A percentile compares a stretch with the other conserved stretches of the same genome.
These are phyloP conservation scores for Ceyx cyanopectus DNA, from an alignment of 2,113 vertebrate genomes.

Conservation along the genomic window DNA sequence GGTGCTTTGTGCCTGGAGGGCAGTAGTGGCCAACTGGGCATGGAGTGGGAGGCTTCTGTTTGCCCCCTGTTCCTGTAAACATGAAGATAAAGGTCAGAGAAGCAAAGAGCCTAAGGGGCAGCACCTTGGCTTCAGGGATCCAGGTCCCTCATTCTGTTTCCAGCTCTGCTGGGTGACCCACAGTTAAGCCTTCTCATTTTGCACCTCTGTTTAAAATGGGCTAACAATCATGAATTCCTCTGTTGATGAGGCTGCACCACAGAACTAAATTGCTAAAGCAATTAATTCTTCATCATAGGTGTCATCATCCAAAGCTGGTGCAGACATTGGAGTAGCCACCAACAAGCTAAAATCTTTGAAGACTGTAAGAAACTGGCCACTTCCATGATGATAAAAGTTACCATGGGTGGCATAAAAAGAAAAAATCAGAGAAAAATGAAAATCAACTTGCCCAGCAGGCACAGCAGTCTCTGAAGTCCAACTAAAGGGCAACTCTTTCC, in stretches of 20 bases:
- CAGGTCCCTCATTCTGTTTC: accelerated
- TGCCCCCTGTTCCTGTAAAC: constrained; percentile 80
- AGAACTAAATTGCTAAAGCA: neutral
- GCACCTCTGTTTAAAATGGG: neutral
- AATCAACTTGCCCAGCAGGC: neutral
- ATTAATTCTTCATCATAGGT: neutral
- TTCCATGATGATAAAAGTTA: neutral
- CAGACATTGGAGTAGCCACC: neutral
- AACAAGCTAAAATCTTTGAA: neutral
- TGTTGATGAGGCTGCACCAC: neutral
- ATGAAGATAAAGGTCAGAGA: neutral
- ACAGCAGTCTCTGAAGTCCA: neutral
- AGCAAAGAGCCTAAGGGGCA: accelerated
- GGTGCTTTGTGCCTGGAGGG: constrained; percentile 84
- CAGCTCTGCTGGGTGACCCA: neutral
- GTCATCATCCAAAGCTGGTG: neutral
- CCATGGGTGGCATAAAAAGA: neutral
- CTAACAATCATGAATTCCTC: neutral
- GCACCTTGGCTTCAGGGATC: accelerated
- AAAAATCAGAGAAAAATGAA: neutral
- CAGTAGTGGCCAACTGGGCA: constrained; percentile 90
- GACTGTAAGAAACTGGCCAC: neutral
- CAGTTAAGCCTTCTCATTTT: neutral
- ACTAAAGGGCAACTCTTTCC: neutral
- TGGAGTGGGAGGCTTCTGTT: constrained; percentile 81